Base-by-base conservation (phyloP, 2,888 invertebrate genomes). In the Drosophila affinis region DNA sequence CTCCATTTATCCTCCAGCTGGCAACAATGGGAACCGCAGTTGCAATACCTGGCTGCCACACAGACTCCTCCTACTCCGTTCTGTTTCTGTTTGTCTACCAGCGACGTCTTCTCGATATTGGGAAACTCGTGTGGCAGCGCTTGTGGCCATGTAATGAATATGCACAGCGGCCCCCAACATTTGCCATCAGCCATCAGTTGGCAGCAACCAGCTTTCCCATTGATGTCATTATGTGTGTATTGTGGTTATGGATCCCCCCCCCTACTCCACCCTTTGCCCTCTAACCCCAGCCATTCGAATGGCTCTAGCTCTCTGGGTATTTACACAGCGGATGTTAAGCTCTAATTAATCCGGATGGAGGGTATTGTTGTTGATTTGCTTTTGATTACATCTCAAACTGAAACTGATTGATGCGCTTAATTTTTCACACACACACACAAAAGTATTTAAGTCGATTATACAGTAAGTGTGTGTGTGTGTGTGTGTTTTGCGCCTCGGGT, bases 81-180 rank as follows among this genome's bases (percentile, higher is more conserved):
- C 18, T 18, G 18, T 18, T 32, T 17, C 51, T 32, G 47, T 14
- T 49, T 49, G 52, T n/a, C 18, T 46, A 27, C 21, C 21, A 39
- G 34, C 47, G 34, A 63, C 57, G 69, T 62, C 27, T 59, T 62
- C 48, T 57, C 27, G 62, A 65, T 72, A 63, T 64, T 62, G 64
- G 48, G 21, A 21, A 61, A 14, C 55, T 69, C 24, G 53, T 74
- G 74, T 18, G 68, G 67, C 65, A 62, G 67, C 71, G 62, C 27
- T 62, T 88, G 83, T 58, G 88, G 86, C 65, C 60, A 17, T 57
- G 24, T 86, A 83, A 85, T 83, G 88, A 83, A 77, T 88, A 72
- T 77, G 57, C 63, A 72, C 45, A 63, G 76, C 47, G 57, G 54
- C 61, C 52, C 58, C 49, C 44, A 46, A 58, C 65, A 69, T 72